Percentiles rank a stretch among this genome's conserved stretches.
These are phyloP conservation scores for Heteromurus nitidus DNA, from an alignment of 2,888 invertebrate genomes.

Conservation along the genomic window DNA sequence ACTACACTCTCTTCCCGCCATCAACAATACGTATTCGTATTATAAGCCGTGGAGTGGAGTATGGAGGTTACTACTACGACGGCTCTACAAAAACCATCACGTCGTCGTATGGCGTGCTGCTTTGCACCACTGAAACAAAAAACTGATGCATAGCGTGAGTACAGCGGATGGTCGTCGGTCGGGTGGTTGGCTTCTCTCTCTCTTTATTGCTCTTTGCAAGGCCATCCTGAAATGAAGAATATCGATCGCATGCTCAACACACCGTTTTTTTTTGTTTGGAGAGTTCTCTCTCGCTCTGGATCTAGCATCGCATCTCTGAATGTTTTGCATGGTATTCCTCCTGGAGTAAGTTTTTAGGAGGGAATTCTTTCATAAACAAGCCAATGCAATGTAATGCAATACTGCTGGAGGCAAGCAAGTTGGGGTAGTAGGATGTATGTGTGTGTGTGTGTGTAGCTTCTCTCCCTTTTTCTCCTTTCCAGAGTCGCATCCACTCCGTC, in stretches of 20 bases:
- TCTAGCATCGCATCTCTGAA: neutral
- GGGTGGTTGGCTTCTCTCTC: constrained; percentile 64
- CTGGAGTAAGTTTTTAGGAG: constrained; percentile 31
- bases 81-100: neutral
- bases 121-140: neutral
- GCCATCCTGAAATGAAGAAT: constrained; percentile 60
- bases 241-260: constrained; percentile 41
- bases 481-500: no score
- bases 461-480: neutral
- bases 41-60: neutral
- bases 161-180: constrained; percentile 41
- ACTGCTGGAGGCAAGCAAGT: constrained; percentile 12
- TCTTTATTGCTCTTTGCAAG: constrained; percentile 63
- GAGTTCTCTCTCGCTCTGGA: neutral
- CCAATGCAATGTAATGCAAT: constrained; percentile 26
- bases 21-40: neutral
- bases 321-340: constrained; percentile 4
- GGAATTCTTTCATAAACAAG: constrained; percentile 39
- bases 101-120: neutral
- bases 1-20: constrained; percentile 32
- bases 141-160: neutral
- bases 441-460: neutral
- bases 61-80: neutral
- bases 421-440: neutral
- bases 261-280: neutral